Evolutionary conservation across 2,113 vertebrate species (phyloP).

Genomic region (Holacanthus passer): DNA sequence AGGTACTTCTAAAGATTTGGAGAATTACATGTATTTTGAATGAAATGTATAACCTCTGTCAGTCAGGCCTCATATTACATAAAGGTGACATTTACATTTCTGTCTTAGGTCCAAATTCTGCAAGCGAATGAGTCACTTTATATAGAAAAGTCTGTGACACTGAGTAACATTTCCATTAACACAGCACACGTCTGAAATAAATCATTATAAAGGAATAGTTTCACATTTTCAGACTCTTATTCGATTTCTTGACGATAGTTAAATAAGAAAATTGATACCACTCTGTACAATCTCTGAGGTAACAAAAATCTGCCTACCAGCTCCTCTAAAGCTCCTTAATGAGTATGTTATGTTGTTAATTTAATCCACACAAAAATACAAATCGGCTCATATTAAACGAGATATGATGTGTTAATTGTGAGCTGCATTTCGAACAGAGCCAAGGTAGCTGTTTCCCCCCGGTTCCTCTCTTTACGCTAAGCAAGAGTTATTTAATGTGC

Average conservation of each 20-base stretch:
- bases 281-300: background rate
- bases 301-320: background rate
- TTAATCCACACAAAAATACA: background rate
- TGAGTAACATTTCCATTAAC: background rate
- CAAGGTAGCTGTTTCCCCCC: background rate
- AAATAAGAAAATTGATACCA: too few species aligned
- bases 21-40: background rate
- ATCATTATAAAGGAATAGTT: background rate
- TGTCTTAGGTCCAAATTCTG: background rate
- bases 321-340: background rate
- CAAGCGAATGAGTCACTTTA: background rate
- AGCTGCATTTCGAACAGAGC: too few species aligned
- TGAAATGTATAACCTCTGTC: background rate
- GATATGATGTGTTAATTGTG: background rate
- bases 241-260: background rate
- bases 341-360: background rate
- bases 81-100: constrained; percentile 5
- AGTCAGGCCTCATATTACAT: background rate
- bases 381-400: background rate
- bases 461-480: background rate
- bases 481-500: background rate
- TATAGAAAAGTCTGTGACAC: background rate
- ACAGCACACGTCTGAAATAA: background rate
- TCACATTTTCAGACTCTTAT: background rate
- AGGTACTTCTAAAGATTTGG: constrained; percentile 7